These are phyloP conservation scores for Xyrichtys novacula DNA, from an alignment of 2,797 vertebrate genomes.

Conservation along the genomic window DNA sequence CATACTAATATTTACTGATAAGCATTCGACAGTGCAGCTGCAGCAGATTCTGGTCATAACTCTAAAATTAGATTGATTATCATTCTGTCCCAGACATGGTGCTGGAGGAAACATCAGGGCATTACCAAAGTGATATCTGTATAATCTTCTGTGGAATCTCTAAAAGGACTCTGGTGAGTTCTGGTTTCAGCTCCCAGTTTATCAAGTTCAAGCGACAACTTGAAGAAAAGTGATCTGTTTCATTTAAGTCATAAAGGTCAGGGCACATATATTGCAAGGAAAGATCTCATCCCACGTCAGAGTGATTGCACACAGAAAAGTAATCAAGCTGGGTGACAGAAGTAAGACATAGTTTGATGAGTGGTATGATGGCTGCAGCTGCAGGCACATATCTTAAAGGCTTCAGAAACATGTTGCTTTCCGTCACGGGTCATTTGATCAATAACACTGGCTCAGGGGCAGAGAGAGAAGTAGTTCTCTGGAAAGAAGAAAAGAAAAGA, in stretches of 20 bases:
- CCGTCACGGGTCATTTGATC: slow-evolving; percentile 53
- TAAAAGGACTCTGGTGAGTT: neutral
- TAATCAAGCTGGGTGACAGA: slow-evolving; percentile 51
- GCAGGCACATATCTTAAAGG: slow-evolving; percentile 44
- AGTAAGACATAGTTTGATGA: slow-evolving; percentile 45
- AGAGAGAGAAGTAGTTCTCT: slow-evolving; percentile 27
- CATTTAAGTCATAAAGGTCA: slow-evolving; percentile 45
- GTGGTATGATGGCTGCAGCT: slow-evolving; percentile 23
- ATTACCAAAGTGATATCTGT: neutral
- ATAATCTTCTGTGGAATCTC: neutral
- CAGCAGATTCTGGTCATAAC: neutral
- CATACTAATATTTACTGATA: neutral
- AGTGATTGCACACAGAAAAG: slow-evolving; percentile 37
- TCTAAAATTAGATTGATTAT: neutral
- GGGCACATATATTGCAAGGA: slow-evolving; percentile 55
- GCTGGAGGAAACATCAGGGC: neutral
- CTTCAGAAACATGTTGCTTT: slow-evolving; percentile 42
- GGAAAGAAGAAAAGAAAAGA: neutral
- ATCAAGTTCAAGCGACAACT: neutral
- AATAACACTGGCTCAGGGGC: slow-evolving; percentile 40
- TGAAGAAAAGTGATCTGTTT: slow-evolving; percentile 29
- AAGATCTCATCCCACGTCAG: slow-evolving; percentile 31
- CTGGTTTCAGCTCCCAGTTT: neutral
- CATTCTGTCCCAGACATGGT: neutral
- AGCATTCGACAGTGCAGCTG: no score